Evolutionary conservation across 2,797 vertebrate genomes (phyloP).

Genomic region (Pseudochirops cupreus): DNA sequence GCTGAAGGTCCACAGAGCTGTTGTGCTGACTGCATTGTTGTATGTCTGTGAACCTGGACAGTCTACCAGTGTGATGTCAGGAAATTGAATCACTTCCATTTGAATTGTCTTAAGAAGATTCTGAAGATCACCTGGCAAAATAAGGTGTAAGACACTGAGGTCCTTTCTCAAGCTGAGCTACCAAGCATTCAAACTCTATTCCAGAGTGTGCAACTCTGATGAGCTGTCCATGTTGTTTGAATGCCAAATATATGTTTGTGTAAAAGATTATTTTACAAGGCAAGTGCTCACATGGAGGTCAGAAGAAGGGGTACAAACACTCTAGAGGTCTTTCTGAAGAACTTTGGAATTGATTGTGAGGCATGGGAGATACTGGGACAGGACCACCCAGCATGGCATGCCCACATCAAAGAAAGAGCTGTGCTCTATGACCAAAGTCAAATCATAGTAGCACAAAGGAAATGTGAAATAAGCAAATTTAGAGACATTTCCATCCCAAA

Average conservation of each 20-base stretch:
- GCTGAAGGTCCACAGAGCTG: not conserved
- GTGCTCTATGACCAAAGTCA: not conserved
- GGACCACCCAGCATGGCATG: not conserved
- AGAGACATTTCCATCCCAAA: not conserved
- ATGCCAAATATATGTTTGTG: not conserved
- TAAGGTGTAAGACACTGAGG: not conserved
- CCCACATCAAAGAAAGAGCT: not conserved
- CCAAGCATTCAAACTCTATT: not conserved
- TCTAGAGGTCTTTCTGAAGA: not conserved
- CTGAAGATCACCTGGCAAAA: not conserved
- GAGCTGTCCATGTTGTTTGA: not conserved
- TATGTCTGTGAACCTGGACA: not conserved
- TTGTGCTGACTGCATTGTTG: not conserved
- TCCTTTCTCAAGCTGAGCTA: not conserved
- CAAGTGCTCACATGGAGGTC: not conserved
- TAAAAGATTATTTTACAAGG: not conserved
- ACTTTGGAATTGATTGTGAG: not conserved
- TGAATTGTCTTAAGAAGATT: not conserved
- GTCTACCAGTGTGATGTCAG: not conserved
- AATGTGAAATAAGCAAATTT: not conserved
- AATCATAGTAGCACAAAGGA: not conserved
- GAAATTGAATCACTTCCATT: not conserved
- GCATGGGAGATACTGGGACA: not conserved
- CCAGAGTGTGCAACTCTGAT: not conserved
- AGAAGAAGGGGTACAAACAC: not conserved